Base-by-base conservation (phyloP, 2,113 vertebrate species). In the Chauna torquata region DNA sequence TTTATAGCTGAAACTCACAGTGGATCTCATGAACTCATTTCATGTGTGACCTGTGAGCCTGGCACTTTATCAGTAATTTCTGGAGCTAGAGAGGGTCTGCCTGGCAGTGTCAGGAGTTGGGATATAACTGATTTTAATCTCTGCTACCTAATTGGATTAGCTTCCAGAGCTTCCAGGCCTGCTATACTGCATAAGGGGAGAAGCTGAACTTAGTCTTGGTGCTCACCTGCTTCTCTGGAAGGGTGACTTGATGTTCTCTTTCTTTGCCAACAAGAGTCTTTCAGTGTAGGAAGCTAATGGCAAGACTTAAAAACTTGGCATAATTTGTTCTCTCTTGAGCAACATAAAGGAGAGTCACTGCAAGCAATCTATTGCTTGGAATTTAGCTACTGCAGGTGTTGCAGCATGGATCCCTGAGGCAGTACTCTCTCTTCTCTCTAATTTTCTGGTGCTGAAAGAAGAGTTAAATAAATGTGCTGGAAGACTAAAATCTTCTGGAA, bases 21-120 rank as follows among this genome's bases (percentile, higher is more conserved):
- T 0, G 0, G 16, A 44, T 27, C 40, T 44, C 64, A 10, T 1
- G 1, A 55, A 49, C 69, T 82, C 64, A 19, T 32, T 40, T 17
- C 0, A 2, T 0, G 0, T 7, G 1, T 32, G 72, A 36, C 44
- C 50, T 64, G 49, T 6, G 19, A 54, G 38, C 32, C 52, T 85
- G 76, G 24, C 19, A 7, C 80, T 45, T 64, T 12, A 12, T 68
- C 47, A 16, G 71, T 49, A 30, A 4, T 25, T 44, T 61, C 54
- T 58, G 61, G 45, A 79, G 66, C 50, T 55, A 32, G 28, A 76
- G 16, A 10, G 9, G 22, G 2, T 50, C n/a, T 49, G 47, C 9
- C 32, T 47, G 54, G 24, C 27, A 6, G 17, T 14, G 72, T 34
- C 24, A n/a, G 70, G 27, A 80, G 27, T 12, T 20, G 62, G 27